Conservation (phyloP, 2,888 invertebrate species). For the Erpobdella octoculata region DNA sequence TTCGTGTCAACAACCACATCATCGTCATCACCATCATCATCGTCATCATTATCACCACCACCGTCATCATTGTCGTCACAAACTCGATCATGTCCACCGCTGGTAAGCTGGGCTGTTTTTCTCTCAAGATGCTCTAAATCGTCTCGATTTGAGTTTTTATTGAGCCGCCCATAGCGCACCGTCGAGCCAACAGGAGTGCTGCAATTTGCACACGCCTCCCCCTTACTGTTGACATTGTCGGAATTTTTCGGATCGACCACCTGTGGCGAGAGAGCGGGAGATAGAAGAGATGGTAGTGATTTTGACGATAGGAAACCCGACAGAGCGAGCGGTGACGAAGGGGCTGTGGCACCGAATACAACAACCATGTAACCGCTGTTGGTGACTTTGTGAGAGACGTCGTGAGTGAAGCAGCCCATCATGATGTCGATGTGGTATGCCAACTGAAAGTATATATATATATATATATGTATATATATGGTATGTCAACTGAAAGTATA, state of each 20-base stretch:
- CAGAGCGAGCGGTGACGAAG: neutral
- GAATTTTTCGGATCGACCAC: neutral
- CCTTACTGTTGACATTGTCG: neutral
- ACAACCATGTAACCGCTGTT: neutral
- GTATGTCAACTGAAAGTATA: too few species aligned
- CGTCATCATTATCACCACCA: neutral
- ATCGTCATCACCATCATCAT: neutral
- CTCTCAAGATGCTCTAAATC: neutral
- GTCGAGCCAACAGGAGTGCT: neutral
- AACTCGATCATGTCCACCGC: neutral
- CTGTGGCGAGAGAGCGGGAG: neutral
- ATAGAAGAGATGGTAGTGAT: neutral
- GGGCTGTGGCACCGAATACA: constrained; percentile 2
- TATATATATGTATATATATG: too few species aligned
- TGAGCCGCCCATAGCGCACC: neutral
- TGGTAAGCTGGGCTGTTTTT: neutral
- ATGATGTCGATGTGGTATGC: constrained; percentile 25
- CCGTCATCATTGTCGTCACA: neutral
- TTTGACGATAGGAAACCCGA: neutral
- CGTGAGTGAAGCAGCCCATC: constrained; percentile 26
- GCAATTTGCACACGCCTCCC: too few species aligned
- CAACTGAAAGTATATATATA: constrained; percentile 11
- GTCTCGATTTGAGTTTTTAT: too few species aligned
- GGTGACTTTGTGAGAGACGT: constrained; percentile 22
- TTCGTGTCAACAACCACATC: neutral